Base-by-base conservation (phyloP, 2,797 vertebrate species). In the Periparus ater region DNA sequence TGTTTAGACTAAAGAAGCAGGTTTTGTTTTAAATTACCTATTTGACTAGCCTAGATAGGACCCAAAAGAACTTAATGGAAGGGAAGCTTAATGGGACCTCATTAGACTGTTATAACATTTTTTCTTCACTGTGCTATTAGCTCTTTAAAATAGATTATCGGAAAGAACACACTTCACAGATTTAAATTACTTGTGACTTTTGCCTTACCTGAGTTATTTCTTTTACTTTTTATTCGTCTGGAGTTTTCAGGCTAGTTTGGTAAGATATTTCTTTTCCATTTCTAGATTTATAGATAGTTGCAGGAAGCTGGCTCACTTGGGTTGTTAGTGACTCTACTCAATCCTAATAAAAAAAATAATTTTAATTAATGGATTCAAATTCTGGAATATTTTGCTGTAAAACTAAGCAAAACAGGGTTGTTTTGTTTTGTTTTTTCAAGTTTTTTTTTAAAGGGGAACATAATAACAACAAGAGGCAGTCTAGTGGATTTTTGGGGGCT, bases 61-160 rank as follows among this genome's bases (percentile, higher is more conserved):
- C 77, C 91, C 93, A 95, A 93, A 96, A 95, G 92, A 94, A 96
- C 91, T 82, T 88, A 96, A 89, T 92, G 85, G 92, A 95, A 96
- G 55, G 50, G 72, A 95, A 96, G 84, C 91, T 95, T 96, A 96
- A 94, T 95, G 88, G 91, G 78, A 96, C 75, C 95, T 96, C 95
- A 96, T 96, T 94, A 96, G 88, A 79, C 58, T 93, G 80, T 91
- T 94, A 94, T 90, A 95, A 93, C 84, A 92, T 96, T 96, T 97
- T 93, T 95, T 79, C 92, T 96, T 66, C 83, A 76, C 86, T 54
- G 60, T 91, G 91, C 95, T 95, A 94, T 93, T 95, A 96, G 91
- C 93, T 94, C 93, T 96, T 94, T 95, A 91, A 95, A 96, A 96
- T 85, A 93, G 91, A 97, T 96, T 95, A 96, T 96, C 2, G 27